Conservation (phyloP, 2,797 vertebrate species). For the Ctenochaetus hawaiiensis region DNA sequence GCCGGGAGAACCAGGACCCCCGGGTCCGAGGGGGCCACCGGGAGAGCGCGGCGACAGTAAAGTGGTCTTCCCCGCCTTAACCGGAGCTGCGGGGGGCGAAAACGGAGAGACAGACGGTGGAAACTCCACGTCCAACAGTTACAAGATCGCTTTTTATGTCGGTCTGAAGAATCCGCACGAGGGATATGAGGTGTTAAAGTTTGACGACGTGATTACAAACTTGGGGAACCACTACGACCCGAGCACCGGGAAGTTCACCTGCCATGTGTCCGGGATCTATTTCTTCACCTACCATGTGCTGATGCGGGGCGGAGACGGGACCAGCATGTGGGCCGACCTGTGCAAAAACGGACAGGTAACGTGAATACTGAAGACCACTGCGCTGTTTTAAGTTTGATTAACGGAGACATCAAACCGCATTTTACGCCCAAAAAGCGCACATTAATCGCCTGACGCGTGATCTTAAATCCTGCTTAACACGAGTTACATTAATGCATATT, state of each 20-base stretch:
- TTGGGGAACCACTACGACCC: conserved; percentile 94
- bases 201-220: conserved; percentile 97
- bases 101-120: conserved; percentile 82
- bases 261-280: conserved; percentile 94
- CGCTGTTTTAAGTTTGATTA: background rate
- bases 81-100: conserved; percentile 77
- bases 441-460: rapidly evolving
- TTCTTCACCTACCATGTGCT: conserved; percentile 97
- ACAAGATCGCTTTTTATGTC: conserved; percentile 94
- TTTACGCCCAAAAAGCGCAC: conserved; percentile 55
- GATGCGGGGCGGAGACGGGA: conserved; percentile 96
- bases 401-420: background rate
- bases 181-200: conserved; percentile 95
- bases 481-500: background rate
- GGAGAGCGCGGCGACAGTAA: conserved; percentile 88
- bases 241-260: conserved; percentile 94
- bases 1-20: conserved; percentile 90
- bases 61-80: conserved; percentile 80
- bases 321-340: conserved; percentile 98
- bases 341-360: conserved; percentile 97
- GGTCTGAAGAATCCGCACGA: conserved; percentile 96
- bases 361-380: rapidly evolving
- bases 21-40: conserved; percentile 91
- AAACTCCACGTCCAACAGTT: conserved; percentile 81
- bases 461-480: background rate